Evolutionary conservation across 2,797 vertebrate genomes (phyloP).

Genomic region (Clarias laeviceps): DNA sequence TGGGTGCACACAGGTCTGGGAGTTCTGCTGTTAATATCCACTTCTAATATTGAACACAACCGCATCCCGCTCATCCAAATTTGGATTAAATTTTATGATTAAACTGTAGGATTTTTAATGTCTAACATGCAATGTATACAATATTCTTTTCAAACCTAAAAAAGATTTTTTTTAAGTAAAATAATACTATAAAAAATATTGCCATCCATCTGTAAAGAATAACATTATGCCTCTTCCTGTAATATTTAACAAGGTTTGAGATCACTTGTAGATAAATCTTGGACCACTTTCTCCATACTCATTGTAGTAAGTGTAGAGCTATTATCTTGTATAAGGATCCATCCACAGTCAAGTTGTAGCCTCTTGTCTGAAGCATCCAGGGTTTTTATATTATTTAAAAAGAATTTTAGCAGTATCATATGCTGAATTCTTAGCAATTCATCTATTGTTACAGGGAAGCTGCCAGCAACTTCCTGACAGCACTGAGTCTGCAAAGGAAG

Average conservation of each 20-base stretch:
- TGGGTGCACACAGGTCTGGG: conserved; percentile 92
- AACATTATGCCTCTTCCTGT: not conserved
- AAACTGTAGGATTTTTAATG: not conserved
- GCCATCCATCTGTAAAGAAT: not conserved
- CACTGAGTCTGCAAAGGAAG: conserved; percentile 94
- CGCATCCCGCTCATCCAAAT: not conserved
- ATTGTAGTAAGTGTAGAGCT: not conserved
- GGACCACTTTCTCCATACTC: not conserved
- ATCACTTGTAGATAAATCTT: not conserved
- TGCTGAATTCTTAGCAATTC: not conserved
- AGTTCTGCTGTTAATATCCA: not conserved
- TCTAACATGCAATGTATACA: not conserved
- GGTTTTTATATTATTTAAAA: not conserved
- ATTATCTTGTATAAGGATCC: not conserved
- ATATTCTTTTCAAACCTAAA: not conserved
- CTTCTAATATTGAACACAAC: not conserved
- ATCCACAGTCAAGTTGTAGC: not conserved
- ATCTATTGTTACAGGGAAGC: conserved; percentile 84
- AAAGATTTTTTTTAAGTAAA: not conserved
- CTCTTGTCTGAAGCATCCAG: not conserved
- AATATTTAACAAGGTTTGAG: not conserved
- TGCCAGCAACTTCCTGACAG: conserved; percentile 96
- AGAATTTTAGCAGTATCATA: not conserved
- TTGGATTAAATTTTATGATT: not conserved
- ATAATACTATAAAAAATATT: not conserved